Base-by-base conservation (phyloP, 1,140 invertebrate species). In the Phortica variegata region DNA sequence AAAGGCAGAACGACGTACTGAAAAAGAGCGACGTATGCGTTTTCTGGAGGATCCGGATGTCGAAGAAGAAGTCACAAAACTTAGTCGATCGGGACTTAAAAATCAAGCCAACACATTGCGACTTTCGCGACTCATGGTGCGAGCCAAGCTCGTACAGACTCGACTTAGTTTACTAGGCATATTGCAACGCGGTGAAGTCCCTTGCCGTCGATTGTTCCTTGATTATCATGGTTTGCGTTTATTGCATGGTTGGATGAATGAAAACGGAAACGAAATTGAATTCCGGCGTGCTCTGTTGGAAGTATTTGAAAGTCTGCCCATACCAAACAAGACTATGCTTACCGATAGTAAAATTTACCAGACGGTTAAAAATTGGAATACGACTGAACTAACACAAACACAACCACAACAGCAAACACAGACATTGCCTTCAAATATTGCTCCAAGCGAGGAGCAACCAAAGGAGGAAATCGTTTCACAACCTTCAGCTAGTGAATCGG, bases 161-260 rank as follows among this genome's bases (percentile, higher is more conserved):
- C 83, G 91, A 48, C 79, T 83, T 0, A 83, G 85, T 42, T 77
- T 93, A 9, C 75, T 94, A 37, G 79, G 83, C 6, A 76, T 91
- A 6, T 80, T 92, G 43, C 81, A 85, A 8, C 80, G 82, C 44
- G 89, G 88, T 0, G 89, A 91, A 62, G 77, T 88, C 48, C 87
- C 86, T 2, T 97, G 86, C 77, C 84, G 89, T 13, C 79, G 94
- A 19, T 80, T 97, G 19, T 97, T 97, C 76, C 79, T 97, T 12
- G 95, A 97, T 79, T 97, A 97, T 78, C 92, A 97, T 70, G 95
- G 94, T 1, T 79, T 98, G 20, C 80, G 89, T 8, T 77, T 97
- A 18, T 80, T 98, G 32, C 93, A 93, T 80, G 91, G 89, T 33
- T 97, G 95, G 85, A 95, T 96, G 83, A 80, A 85, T 8, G 78